Evolutionary conservation across 92 coral and sea anemone genomes (phyloP).

Genomic region (Siderastrea siderea): DNA sequence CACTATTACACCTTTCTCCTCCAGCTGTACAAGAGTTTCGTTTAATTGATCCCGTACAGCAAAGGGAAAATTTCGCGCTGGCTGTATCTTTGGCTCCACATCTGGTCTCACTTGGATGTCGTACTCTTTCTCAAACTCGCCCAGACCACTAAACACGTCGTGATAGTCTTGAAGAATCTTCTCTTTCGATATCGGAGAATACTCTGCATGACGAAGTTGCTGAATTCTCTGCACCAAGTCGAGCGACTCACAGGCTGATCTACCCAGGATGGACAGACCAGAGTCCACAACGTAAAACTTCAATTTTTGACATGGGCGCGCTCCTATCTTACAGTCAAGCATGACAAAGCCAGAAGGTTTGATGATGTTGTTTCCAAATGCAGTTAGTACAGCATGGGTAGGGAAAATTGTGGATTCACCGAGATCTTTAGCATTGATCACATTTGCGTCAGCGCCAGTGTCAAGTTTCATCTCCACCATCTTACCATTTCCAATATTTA

Average conservation of each 20-base stretch:
- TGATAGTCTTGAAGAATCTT: constrained; percentile 4
- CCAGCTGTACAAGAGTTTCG: constrained; percentile 26
- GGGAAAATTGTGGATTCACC: neutral
- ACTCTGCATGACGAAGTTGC: constrained; percentile 16
- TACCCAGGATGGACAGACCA: neutral
- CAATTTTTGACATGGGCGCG: neutral
- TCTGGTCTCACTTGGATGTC: constrained; percentile 30
- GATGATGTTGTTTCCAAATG: constrained; percentile 4
- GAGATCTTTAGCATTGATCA: constrained; percentile 18
- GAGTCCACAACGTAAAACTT: constrained; percentile 27
- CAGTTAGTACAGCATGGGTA: constrained; percentile 17
- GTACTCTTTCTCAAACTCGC: constrained; percentile 36
- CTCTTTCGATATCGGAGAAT: constrained; percentile 4
- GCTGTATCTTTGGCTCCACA: constrained; percentile 33
- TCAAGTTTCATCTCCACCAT: constrained; percentile 14
- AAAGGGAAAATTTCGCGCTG: neutral
- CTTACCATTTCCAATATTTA: constrained; percentile 7
- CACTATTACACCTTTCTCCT: constrained; percentile 21
- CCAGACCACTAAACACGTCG: constrained; percentile 37
- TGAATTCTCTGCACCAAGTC: neutral
- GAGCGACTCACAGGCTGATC: constrained; percentile 3
- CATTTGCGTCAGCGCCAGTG: constrained; percentile 43
- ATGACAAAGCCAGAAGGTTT: constrained; percentile 7
- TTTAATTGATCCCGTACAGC: neutral
- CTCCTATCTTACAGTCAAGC: constrained; percentile 4